A percentile compares a stretch with the other conserved stretches of the same genome.
Evolutionary conservation across 1,140 invertebrate genomes (phyloP).

Genomic region (Sweltsa coloradensis): DNA sequence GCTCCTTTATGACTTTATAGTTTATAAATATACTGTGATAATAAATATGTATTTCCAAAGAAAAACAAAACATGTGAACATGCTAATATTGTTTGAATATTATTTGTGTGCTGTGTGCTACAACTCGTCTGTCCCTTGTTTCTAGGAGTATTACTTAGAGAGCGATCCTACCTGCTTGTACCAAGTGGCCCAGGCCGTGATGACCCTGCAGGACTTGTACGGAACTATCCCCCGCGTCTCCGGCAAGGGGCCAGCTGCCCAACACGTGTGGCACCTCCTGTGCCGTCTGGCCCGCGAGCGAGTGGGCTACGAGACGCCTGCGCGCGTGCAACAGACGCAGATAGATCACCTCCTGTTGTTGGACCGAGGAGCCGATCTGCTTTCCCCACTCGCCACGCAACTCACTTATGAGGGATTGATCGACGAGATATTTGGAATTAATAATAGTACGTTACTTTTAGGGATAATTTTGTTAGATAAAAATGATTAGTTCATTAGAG

Average conservation of each 20-base stretch:
- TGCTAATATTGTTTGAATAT: background rate
- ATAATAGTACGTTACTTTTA: conserved; percentile 41
- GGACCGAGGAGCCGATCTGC: conserved; percentile 81
- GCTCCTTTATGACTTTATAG: too few species aligned
- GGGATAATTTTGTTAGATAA: background rate
- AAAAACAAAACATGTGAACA: background rate
- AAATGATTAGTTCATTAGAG: too few species aligned
- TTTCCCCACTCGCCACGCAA: conserved; percentile 87
- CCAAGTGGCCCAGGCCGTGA: conserved; percentile 76
- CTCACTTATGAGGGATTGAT: conserved; percentile 96
- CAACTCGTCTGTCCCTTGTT: conserved; percentile 10
- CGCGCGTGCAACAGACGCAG: conserved; percentile 6
- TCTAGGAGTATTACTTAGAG: conserved; percentile 70
- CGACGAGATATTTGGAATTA: conserved; percentile 75
- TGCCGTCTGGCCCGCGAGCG: conserved; percentile 62
- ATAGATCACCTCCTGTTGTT: conserved; percentile 84
- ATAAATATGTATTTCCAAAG: background rate
- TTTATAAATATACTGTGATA: background rate
- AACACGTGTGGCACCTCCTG: conserved; percentile 80
- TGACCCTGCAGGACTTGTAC: conserved; percentile 75
- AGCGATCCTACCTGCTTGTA: conserved; percentile 80
- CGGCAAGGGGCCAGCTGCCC: conserved; percentile 80
- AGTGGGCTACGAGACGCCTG: conserved; percentile 11
- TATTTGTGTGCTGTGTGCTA: conserved; percentile 6
- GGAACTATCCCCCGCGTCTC: conserved; percentile 81